Percentiles rank a stretch among this genome's conserved stretches.
phyloP scores from a whole-genome alignment of 2,888 invertebrate species.

The Apodemia mormo region DNA sequence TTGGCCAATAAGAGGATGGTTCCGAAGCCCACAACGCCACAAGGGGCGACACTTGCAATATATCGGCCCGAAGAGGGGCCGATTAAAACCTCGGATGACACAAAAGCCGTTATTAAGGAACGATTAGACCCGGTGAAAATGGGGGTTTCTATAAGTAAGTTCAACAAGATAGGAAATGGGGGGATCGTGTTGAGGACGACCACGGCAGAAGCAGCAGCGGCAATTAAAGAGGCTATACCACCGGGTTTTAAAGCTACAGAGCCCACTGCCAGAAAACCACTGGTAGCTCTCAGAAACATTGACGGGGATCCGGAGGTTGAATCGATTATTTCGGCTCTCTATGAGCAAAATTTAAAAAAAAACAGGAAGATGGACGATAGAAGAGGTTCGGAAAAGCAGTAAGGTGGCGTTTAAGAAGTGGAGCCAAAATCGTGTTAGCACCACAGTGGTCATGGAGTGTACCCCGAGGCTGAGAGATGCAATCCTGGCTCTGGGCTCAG shows the following conservation, averaged over 20 bases:
- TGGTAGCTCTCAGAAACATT: not conserved
- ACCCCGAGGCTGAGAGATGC: not conserved
- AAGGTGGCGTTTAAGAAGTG: not conserved
- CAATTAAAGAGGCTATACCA: not conserved
- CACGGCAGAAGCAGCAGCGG: not conserved
- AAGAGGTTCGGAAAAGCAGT: not conserved
- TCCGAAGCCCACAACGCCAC: too few species aligned
- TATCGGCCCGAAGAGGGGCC: too few species aligned
- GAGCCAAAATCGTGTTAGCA: not conserved
- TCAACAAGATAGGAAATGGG: not conserved
- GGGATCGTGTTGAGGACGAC: not conserved
- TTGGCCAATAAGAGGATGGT: too few species aligned
- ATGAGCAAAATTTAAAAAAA: not conserved
- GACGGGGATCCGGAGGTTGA: not conserved
- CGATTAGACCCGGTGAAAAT: not conserved
- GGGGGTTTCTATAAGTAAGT: not conserved
- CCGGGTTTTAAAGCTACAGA: not conserved
- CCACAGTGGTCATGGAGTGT: not conserved
- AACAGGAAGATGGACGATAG: not conserved
- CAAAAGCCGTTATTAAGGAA: too few species aligned
- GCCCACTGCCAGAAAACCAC: not conserved
- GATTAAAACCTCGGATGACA: too few species aligned
- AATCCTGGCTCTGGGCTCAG: not conserved
- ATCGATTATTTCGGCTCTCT: not conserved
- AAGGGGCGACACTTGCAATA: too few species aligned